Evolutionary conservation across 1,140 invertebrate species (phyloP).

Genomic region (Stenopsyche tienmushanensis): DNA sequence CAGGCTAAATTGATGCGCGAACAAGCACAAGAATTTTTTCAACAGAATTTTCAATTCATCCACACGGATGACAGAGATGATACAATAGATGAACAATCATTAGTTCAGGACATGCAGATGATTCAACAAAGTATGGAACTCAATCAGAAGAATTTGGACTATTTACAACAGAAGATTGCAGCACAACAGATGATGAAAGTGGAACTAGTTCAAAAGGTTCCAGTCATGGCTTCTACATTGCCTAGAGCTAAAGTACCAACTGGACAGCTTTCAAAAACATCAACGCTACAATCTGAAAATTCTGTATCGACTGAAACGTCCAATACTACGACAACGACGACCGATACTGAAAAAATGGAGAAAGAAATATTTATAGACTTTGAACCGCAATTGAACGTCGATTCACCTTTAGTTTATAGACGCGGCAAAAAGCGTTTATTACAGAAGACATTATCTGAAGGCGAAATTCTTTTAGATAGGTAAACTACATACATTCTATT

Average conservation of each 20-base stretch:
- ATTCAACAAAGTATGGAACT: slow-evolving; percentile 57
- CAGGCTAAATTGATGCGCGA: slow-evolving; percentile 34
- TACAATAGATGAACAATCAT: slow-evolving; percentile 50
- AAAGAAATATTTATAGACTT: slow-evolving; percentile 86
- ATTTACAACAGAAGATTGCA: slow-evolving; percentile 56
- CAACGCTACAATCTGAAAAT: slow-evolving; percentile 55
- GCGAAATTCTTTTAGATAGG: slow-evolving; percentile 73
- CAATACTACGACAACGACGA: slow-evolving; percentile 47
- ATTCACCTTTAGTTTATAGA: slow-evolving; percentile 56
- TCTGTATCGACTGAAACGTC: slow-evolving; percentile 55
- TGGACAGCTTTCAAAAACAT: slow-evolving; percentile 54
- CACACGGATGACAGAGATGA: slow-evolving; percentile 57
- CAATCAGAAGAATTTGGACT: slow-evolving; percentile 55
- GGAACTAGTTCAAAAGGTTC: slow-evolving; percentile 39
- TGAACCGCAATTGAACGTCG: slow-evolving; percentile 70
- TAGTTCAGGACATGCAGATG: slow-evolving; percentile 50
- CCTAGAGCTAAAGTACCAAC: slow-evolving; percentile 36
- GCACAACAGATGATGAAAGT: slow-evolving; percentile 52
- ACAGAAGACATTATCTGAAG: slow-evolving; percentile 77
- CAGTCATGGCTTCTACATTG: background rate
- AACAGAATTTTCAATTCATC: slow-evolving; percentile 57
- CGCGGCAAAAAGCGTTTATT: slow-evolving; percentile 61
- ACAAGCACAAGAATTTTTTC: slow-evolving; percentile 56
- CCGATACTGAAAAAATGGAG: slow-evolving; percentile 65
- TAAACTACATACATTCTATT: slow-evolving; percentile 41